phyloP scores from a whole-genome alignment of 2,888 invertebrate genomes.

The Rhagonycha lutea region DNA sequence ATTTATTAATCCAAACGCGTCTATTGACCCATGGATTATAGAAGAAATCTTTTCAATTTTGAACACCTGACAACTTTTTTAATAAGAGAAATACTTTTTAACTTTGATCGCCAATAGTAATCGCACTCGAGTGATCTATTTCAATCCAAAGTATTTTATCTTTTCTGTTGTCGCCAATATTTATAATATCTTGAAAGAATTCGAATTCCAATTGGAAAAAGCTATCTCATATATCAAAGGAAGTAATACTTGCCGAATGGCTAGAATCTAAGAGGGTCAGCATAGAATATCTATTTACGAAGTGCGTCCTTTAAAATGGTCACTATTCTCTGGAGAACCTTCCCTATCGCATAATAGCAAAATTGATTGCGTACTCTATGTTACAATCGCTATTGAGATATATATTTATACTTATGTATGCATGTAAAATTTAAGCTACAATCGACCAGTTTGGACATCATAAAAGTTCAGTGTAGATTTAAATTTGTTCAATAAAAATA shows the following conservation, averaged over 20 bases:
- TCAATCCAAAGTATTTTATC: constrained; percentile 14
- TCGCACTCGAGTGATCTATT: constrained; percentile 15
- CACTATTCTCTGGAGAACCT: constrained; percentile 52
- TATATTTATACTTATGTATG: constrained; percentile 46
- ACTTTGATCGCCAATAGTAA: not conserved
- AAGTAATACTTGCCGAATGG: constrained; percentile 55
- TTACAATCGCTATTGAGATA: constrained; percentile 51
- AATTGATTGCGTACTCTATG: constrained; percentile 56
- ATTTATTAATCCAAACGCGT: not conserved
- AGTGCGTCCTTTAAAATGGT: constrained; percentile 55
- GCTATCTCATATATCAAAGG: constrained; percentile 56
- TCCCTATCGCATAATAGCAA: constrained; percentile 50
- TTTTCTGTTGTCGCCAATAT: constrained; percentile 23
- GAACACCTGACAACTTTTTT: not conserved
- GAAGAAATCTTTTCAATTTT: not conserved
- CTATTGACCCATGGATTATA: not conserved
- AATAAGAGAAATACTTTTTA: not conserved
- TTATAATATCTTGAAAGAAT: constrained; percentile 47
- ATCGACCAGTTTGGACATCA: constrained; percentile 8
- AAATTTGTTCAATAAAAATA: not conserved
- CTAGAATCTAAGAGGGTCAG: constrained; percentile 44
- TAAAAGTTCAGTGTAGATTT: not conserved
- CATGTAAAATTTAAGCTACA: constrained; percentile 17
- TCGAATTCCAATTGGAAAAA: constrained; percentile 47
- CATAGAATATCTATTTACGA: constrained; percentile 53